These are phyloP conservation scores for Chymomyza procnemis DNA, from an alignment of 2,888 invertebrate genomes.

Conservation along the genomic window DNA sequence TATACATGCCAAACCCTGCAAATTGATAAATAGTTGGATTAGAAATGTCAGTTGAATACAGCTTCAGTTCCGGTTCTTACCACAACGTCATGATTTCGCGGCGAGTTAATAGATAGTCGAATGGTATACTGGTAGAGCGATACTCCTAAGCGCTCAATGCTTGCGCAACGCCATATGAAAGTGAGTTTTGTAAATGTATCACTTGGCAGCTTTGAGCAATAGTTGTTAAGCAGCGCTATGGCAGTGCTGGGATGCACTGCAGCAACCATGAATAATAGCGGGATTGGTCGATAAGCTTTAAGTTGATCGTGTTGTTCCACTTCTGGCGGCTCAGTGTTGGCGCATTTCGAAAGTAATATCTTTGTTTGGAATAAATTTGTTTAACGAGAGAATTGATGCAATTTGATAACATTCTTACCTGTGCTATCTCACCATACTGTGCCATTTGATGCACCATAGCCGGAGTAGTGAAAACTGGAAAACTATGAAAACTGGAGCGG, in stretches of 20 bases:
- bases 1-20: constrained; percentile 87
- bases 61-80: constrained; percentile 77
- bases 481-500: not conserved
- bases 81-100: constrained; percentile 91
- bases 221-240: constrained; percentile 94
- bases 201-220: constrained; percentile 98
- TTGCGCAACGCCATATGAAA: constrained; percentile 86
- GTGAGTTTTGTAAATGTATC: constrained; percentile 98
- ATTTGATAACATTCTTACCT: constrained; percentile 79
- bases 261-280: constrained; percentile 78
- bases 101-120: constrained; percentile 97
- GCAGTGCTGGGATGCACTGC: constrained; percentile 90
- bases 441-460: constrained; percentile 84
- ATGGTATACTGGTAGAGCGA: constrained; percentile 85
- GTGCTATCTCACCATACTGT: constrained; percentile 88
- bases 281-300: constrained; percentile 85
- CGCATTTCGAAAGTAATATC: constrained; percentile 86
- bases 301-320: constrained; percentile 84
- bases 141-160: constrained; percentile 61
- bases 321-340: constrained; percentile 86
- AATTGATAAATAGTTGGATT: constrained; percentile 4
- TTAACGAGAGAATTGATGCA: not conserved
- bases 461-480: constrained; percentile 77
- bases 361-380: constrained; percentile 63
- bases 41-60: not conserved